phyloP scores from a whole-genome alignment of 2,797 vertebrate genomes.

The Periophthalmus magnuspinnatus region DNA sequence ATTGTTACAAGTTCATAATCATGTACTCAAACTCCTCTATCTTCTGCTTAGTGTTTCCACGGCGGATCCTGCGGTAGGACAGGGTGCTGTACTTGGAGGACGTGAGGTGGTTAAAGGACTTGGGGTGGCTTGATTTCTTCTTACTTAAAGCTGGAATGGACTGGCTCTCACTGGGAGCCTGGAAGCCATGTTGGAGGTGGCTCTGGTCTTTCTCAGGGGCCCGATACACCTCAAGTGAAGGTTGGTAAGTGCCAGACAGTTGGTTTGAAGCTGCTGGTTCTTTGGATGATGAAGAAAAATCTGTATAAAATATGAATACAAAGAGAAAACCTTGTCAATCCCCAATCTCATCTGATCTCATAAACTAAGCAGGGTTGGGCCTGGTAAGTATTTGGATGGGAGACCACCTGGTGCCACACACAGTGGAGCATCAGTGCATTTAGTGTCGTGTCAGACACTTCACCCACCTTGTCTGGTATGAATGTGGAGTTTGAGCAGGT shows the following conservation, averaged over 20 bases:
- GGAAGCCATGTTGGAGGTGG: conserved; percentile 26
- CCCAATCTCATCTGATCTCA: too few relatives aligned
- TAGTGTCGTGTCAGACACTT: too few relatives aligned
- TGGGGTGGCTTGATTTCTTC: conserved; percentile 68
- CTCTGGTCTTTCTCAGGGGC: conserved; percentile 36
- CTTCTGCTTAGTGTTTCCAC: conserved; percentile 91
- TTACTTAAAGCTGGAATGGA: conserved; percentile 60
- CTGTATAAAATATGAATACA: conserved; percentile 2
- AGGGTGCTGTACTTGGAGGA: conserved; percentile 88
- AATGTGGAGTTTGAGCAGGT: too few relatives aligned
- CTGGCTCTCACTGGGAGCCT: conserved; percentile 45
- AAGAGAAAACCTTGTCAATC: neutral
- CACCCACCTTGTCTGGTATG: too few relatives aligned
- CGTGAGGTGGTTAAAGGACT: conserved; percentile 80
- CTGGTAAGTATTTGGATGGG: too few relatives aligned
- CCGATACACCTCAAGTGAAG: conserved; percentile 56
- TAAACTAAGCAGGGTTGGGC: too few relatives aligned
- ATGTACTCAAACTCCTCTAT: conserved; percentile 92
- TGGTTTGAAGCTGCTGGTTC: conserved; percentile 20
- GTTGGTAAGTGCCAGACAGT: conserved; percentile 35
- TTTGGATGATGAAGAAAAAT: conserved; percentile 15
- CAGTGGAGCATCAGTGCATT: too few relatives aligned
- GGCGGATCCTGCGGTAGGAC: conserved; percentile 91
- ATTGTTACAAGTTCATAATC: conserved; percentile 72
- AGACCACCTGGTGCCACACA: too few relatives aligned